Base-by-base conservation (phyloP, 2,888 invertebrate species). In the Unio pictorum region DNA sequence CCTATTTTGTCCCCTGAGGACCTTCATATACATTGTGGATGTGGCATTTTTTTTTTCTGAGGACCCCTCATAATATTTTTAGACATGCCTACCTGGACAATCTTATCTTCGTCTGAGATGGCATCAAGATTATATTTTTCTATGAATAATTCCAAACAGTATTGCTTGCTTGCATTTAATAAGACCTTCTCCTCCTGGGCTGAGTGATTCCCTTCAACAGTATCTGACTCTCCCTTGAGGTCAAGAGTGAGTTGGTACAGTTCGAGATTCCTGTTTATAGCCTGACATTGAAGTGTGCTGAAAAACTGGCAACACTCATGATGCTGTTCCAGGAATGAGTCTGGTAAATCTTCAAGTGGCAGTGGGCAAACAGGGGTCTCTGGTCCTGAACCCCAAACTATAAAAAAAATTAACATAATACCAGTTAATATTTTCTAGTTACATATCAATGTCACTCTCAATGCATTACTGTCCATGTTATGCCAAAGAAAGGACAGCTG, bases 221-320 rank as follows among this genome's bases (percentile, higher is more conserved):
- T 45, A 11, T 45, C 45, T 45, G 11, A 11, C 45, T 45, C 45
- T 45, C 45, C 45, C 45, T 45, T 15, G 15, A 15, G 45, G 45
- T 45, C 45, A 45, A 15, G 15, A 45, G 0, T 3, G 3, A 11
- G 62, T 26, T 71, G 72, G 75, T 76, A 81, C 65, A 82, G 76
- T 57, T 78, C 73, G 58, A 87, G 68, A 69, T 87, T 87, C 67
- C 67, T 74, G 56, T 78, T 63, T 58, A 87, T 87, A 8, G 85
- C 76, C 55, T 79, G 69, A 66, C 75, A 76, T 77, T 87, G 87
- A 61, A 73, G 74, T 18, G 76, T 67, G 18, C 74, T 76, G 69
- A 86, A 87, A 30, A 69, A 72, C 28, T 68, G 59, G 55, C 82
- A 83, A 68, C 84, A 83, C 8, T 65, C 20, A 23, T 71, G 67